Conservation (phyloP, 2,797 vertebrate species). For the Megalops cyprinoides region DNA sequence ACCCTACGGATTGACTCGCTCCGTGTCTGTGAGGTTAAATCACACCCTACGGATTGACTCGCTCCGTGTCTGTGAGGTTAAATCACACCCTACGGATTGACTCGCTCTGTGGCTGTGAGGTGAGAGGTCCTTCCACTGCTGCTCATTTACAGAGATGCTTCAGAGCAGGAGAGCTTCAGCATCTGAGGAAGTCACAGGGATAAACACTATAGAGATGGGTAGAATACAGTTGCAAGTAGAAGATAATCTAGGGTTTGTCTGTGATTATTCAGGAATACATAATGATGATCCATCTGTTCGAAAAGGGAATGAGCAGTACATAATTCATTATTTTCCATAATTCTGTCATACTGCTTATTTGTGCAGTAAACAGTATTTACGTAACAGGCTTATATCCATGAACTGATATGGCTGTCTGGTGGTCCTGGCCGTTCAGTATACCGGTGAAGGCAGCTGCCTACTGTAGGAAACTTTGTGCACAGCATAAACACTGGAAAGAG, state of each 20-base stretch:
- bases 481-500: constrained; percentile 15
- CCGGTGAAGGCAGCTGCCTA: neutral
- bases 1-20: neutral
- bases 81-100: neutral
- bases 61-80: neutral
- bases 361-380: neutral
- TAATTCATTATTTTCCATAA: neutral
- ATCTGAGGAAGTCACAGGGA: neutral
- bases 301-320: neutral
- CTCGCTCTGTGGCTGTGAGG: neutral
- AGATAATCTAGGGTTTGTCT: neutral
- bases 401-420: neutral
- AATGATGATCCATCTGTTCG: neutral
- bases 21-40: neutral
- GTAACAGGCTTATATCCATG: neutral
- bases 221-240: neutral
- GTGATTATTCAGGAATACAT: neutral
- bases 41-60: neutral
- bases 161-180: neutral
- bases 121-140: neutral
- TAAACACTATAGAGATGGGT: neutral
- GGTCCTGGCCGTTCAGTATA: neutral
- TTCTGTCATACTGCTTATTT: neutral
- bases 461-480: neutral
- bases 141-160: neutral